Base-by-base conservation (phyloP, 2,888 invertebrate genomes). In the Taenaris catops region DNA sequence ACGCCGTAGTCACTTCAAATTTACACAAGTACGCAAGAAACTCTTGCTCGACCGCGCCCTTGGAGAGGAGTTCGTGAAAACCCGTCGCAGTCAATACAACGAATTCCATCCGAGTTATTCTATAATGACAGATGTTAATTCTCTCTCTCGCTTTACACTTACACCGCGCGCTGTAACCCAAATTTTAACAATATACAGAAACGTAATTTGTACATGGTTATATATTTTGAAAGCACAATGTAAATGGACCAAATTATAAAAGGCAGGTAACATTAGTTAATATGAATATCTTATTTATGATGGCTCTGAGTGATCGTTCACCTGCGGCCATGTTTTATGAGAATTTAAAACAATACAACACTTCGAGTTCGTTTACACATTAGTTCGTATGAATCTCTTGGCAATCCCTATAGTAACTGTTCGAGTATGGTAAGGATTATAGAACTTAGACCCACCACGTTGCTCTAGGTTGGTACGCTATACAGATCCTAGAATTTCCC, bases 121-220 rank as follows among this genome's bases (percentile, higher is more conserved):
- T 8, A 8, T 23, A 10, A 10, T 2, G 7, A 24, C 10, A 23
- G 5, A 1, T 2, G 10, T 23, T n/a, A 14, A 14, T 14, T 4
- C 14, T 14, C 14, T 14, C 14, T 14, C 14, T 14, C 20, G 25
- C 34, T 41, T 40, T 3, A 31, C 1, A 40, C 57, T 67, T 69
- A 25, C 0, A 44, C 69, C 66, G 44, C 29, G 48, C 53, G 26
- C 21, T 42, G 36, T 41, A 53, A 59, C 61, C 49, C 46, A 58
- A 63, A 61, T 59, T 54, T 63, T 65, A 80, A 83, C 81, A 83
- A 83, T 81, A 61, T 64, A 52, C 48, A 44, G 48, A 55, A 62
- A 58, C 61, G 68, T 79, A 78, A 78, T 80, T 76, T 79, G 76
- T 72, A 65, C 62, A 58, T 61, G 78, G 76, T 79, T 78, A 72